phyloP scores from a whole-genome alignment of 1,140 invertebrate species.

The Leptoteleia sp. region DNA sequence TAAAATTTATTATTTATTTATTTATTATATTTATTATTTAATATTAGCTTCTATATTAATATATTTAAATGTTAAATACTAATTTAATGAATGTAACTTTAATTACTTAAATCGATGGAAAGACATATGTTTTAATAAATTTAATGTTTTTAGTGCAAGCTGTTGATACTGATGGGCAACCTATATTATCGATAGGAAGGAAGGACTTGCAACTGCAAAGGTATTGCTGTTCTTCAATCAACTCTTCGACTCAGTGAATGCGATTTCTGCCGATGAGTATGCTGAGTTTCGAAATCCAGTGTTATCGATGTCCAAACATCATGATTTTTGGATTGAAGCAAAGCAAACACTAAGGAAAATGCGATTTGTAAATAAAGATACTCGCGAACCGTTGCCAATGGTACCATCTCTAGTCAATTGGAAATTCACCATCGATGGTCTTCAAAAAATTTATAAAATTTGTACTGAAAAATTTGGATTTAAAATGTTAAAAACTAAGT shows the following conservation, averaged over 20 bases:
- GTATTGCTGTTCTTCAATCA: not conserved
- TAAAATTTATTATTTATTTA: no score
- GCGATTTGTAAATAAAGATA: not conserved
- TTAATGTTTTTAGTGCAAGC: no score
- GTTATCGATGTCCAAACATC: not conserved
- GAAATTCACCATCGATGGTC: conserved; percentile 4
- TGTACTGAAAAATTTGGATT: not conserved
- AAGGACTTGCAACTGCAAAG: not conserved
- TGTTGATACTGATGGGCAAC: no score
- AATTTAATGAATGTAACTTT: no score
- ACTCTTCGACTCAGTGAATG: not conserved
- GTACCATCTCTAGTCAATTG: not conserved
- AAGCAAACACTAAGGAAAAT: not conserved
- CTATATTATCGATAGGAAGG: not conserved
- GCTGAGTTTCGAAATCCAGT: not conserved
- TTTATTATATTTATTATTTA: no score
- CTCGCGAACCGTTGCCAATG: not conserved
- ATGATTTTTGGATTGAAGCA: not conserved
- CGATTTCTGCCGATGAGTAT: not conserved
- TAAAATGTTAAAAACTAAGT: not conserved
- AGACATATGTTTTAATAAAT: no score
- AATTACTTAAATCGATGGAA: no score
- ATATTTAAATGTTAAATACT: no score
- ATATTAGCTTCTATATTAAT: no score
- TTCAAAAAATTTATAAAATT: conserved; percentile 7